phyloP scores from a whole-genome alignment of 1,140 invertebrate species.

The Phenacoccus solenopsis region DNA sequence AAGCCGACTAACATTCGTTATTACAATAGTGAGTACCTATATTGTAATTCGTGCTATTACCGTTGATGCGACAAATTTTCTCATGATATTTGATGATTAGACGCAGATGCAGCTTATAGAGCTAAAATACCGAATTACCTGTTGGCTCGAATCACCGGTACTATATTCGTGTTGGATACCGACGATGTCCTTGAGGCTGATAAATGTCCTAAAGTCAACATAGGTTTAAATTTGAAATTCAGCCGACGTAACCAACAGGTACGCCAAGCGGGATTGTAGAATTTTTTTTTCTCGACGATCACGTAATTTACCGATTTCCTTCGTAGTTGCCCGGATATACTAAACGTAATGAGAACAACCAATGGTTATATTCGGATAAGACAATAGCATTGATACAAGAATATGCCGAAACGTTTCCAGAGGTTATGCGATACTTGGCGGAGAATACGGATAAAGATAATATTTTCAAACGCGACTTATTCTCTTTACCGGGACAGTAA shows the following conservation, averaged over 20 bases:
- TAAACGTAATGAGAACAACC: conserved; percentile 42
- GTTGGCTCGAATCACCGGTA: conserved; percentile 71
- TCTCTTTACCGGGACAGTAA: neutral
- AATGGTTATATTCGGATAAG: conserved; percentile 74
- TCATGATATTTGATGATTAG: conserved; percentile 21
- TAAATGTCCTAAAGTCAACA: conserved; percentile 49
- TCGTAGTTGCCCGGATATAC: conserved; percentile 65
- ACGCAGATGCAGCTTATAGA: conserved; percentile 36
- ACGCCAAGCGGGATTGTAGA: conserved; percentile 21
- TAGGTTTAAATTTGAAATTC: conserved; percentile 86
- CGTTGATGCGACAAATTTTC: neutral
- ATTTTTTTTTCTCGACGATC: neutral
- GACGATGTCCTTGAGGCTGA: conserved; percentile 34
- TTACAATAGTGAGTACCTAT: too few relatives aligned
- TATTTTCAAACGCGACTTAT: neutral
- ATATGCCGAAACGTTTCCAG: conserved; percentile 59
- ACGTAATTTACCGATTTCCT: conserved; percentile 19
- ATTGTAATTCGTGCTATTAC: neutral
- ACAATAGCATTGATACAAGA: conserved; percentile 51
- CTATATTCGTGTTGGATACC: conserved; percentile 47
- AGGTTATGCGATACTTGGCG: conserved; percentile 34
- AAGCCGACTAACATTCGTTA: neutral
- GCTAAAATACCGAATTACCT: conserved; percentile 52
- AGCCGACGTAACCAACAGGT: conserved; percentile 63
- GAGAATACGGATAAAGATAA: neutral